A percentile compares a stretch with the other conserved stretches of the same genome.
These are phyloP conservation scores for Cliona cf. orientalis DNA, from an alignment of 37 sponge, comb jelly and placozoan genomes.

Conservation along the genomic window DNA sequence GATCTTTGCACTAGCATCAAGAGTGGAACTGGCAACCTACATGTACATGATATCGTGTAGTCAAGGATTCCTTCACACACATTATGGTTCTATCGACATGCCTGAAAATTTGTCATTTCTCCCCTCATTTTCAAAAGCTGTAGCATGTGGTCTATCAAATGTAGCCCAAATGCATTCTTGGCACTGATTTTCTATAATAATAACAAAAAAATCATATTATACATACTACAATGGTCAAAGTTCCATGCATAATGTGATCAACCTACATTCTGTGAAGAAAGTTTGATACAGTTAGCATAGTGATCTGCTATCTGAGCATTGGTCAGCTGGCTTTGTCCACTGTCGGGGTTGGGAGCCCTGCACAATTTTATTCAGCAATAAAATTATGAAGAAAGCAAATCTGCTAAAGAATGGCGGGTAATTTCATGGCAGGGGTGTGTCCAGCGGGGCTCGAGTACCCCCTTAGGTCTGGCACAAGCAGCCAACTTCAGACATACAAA, in stretches of 20 bases:
- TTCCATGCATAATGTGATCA: neutral
- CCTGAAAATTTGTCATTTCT: slow-evolving; percentile 95
- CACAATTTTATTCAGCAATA: neutral
- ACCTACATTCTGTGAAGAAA: slow-evolving; percentile 96
- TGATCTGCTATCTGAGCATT: slow-evolving; percentile 90
- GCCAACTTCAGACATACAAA: neutral
- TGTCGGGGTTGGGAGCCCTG: neutral
- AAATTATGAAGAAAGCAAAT: neutral
- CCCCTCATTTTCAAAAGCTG: slow-evolving; percentile 74
- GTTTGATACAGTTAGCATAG: slow-evolving; percentile 94
- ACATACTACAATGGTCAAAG: neutral
- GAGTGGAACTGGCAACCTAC: slow-evolving; percentile 95
- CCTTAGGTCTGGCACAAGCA: neutral
- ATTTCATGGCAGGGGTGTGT: neutral
- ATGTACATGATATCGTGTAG: slow-evolving; percentile 13
- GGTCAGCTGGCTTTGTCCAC: slow-evolving; percentile 27
- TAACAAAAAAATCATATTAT: neutral
- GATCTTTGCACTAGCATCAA: slow-evolving; percentile 99
- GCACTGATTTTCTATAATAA: slow-evolving; percentile 89
- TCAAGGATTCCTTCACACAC: neutral
- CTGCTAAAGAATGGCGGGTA: neutral
- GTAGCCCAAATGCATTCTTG: slow-evolving; percentile 99
- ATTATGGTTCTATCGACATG: slow-evolving; percentile 3
- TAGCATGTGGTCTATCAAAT: slow-evolving; percentile 92
- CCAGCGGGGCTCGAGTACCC: too few relatives aligned